Conservation (phyloP, 2,888 invertebrate genomes). For the Drosophila hamatofila region DNA sequence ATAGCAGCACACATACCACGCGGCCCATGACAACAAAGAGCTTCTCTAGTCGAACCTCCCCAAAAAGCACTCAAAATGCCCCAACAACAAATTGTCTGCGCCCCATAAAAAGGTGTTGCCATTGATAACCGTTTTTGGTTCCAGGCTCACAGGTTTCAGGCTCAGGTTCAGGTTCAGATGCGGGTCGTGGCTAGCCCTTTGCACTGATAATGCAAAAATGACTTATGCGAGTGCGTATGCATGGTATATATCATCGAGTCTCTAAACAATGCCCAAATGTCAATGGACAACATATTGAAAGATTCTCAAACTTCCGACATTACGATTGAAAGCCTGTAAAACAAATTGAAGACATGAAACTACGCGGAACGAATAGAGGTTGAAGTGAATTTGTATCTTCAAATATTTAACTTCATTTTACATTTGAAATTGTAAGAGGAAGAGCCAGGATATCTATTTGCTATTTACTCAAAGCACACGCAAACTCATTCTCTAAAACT, state of each 20-base stretch:
- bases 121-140: constrained; percentile 47
- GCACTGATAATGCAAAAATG: constrained; percentile 43
- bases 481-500: too few species aligned
- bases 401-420: background rate
- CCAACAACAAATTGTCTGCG: constrained; percentile 65
- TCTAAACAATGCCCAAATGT: constrained; percentile 19
- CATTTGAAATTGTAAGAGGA: too few species aligned
- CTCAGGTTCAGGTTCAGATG: background rate
- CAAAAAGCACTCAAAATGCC: constrained; percentile 73
- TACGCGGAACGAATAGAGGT: background rate
- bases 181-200: constrained; percentile 35
- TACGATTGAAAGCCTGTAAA: constrained; percentile 5
- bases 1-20: constrained; percentile 42
- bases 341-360: background rate
- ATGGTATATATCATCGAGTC: constrained; percentile 9
- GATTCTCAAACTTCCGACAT: constrained; percentile 18
- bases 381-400: too few species aligned
- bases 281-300: constrained; percentile 35
- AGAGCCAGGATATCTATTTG: too few species aligned
- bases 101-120: constrained; percentile 66
- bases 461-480: too few species aligned
- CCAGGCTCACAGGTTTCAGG: background rate
- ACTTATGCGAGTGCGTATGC: constrained; percentile 41
- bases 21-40: constrained; percentile 60
- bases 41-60: constrained; percentile 57